A percentile compares a stretch with the other conserved stretches of the same genome.
Evolutionary conservation across 2,113 vertebrate species (phyloP).

Genomic region (Crypturellus undulatus): DNA sequence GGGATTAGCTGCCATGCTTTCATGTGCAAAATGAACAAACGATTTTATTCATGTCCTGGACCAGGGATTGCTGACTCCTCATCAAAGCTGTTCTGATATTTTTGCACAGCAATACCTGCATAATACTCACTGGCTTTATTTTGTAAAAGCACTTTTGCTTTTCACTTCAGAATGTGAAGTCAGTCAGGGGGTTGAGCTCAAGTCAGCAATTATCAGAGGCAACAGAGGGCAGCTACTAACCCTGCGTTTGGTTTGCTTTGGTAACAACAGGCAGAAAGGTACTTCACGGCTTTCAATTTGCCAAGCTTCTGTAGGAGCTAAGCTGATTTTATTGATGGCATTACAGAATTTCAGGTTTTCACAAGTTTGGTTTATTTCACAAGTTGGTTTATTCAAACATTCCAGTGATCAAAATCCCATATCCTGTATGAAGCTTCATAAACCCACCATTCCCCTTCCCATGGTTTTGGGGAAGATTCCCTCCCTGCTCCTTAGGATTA

Average conservation of each 20-base stretch:
- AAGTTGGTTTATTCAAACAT: background rate
- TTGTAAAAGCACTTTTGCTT: slow-evolving; percentile 39
- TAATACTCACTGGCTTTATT: slow-evolving; percentile 57
- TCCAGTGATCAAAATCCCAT: background rate
- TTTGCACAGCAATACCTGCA: slow-evolving; percentile 57
- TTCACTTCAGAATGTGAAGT: slow-evolving; percentile 55
- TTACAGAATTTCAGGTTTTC: background rate
- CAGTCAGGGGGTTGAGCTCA: slow-evolving; percentile 51
- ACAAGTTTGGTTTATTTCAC: no score
- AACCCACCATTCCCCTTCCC: background rate
- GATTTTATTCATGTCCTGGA: slow-evolving; percentile 42
- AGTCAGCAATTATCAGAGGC: slow-evolving; percentile 58
- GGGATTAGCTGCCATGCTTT: slow-evolving; percentile 47
- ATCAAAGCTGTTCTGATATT: slow-evolving; percentile 43
- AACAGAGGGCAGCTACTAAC: slow-evolving; percentile 42
- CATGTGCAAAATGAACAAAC: slow-evolving; percentile 61
- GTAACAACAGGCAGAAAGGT: slow-evolving; percentile 10
- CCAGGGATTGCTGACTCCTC: slow-evolving; percentile 52
- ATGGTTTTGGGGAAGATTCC: background rate
- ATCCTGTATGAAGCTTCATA: background rate
- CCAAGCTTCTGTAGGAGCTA: background rate
- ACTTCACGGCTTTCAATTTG: slow-evolving; percentile 2
- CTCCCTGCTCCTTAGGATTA: background rate
- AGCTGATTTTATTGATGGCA: background rate
- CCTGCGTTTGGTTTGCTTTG: slow-evolving; percentile 1